These are phyloP conservation scores for Willisornis vidua DNA, from an alignment of 2,113 vertebrate species.

Conservation along the genomic window DNA sequence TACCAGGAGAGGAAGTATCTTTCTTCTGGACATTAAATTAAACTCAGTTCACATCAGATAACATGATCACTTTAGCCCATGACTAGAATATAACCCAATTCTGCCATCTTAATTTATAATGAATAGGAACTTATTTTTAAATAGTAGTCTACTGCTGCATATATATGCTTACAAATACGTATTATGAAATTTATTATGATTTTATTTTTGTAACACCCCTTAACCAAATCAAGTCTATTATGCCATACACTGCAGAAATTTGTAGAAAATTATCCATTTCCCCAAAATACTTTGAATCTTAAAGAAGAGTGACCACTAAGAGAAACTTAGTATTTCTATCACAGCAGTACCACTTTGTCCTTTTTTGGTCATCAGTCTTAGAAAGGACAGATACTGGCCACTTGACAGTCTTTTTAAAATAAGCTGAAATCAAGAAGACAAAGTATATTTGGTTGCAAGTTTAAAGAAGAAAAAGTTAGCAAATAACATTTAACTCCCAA, in stretches of 20 bases:
- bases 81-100: not conserved
- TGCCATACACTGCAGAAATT: not conserved
- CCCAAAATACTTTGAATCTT: not conserved
- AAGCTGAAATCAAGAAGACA: not conserved
- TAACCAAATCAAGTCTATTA: not conserved
- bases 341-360: not conserved
- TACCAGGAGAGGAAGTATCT: not conserved
- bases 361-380: not conserved
- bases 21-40: slow-evolving; percentile 18
- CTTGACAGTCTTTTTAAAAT: not conserved
- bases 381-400: not conserved
- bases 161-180: not conserved
- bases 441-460: not conserved
- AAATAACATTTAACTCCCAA: not conserved
- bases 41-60: not conserved
- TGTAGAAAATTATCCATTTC: not conserved
- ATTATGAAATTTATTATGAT: not conserved
- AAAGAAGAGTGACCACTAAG: not conserved
- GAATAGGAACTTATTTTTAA: not conserved
- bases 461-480: not conserved
- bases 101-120: not conserved
- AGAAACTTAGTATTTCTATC: not conserved
- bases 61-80: not conserved
- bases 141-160: not conserved
- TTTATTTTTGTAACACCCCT: not conserved